A percentile compares a stretch with the other conserved stretches of the same genome.
phyloP scores from a whole-genome alignment of 2,797 vertebrate species.

The Etheostoma perlongum region DNA sequence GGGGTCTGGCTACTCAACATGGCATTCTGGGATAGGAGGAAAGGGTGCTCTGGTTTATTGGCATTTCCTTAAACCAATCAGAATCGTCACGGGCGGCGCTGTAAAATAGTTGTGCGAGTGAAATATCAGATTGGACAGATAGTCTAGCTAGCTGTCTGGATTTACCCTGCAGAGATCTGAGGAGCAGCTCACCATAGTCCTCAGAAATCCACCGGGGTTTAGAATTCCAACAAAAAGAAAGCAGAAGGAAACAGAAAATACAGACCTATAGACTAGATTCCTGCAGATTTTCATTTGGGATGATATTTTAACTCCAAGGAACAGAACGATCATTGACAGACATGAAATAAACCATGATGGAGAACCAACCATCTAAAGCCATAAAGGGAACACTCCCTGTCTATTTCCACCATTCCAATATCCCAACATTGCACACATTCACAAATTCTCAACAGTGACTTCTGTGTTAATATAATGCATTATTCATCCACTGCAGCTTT shows the following conservation, averaged over 20 bases:
- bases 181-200: too few species aligned
- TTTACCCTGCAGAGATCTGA: too few species aligned
- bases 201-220: too few species aligned
- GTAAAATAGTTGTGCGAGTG: too few species aligned
- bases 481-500: constrained; percentile 62
- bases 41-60: neutral
- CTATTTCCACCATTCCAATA: constrained; percentile 13
- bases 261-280: neutral
- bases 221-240: too few species aligned
- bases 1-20: too few species aligned
- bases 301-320: constrained; percentile 22
- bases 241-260: too few species aligned
- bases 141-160: too few species aligned
- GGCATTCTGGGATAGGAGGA: too few species aligned
- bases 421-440: constrained; percentile 27
- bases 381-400: constrained; percentile 9
- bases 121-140: too few species aligned
- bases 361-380: constrained; percentile 27
- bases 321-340: constrained; percentile 19
- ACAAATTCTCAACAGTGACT: constrained; percentile 44
- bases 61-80: too few species aligned
- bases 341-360: constrained; percentile 34
- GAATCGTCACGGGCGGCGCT: too few species aligned
- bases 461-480: constrained; percentile 60
- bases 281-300: constrained; percentile 22